Evolutionary conservation across 1,140 invertebrate species (phyloP), one percentile per base, ranked within the genome.

Genomic region (Sarcophaga bullata): DNA sequence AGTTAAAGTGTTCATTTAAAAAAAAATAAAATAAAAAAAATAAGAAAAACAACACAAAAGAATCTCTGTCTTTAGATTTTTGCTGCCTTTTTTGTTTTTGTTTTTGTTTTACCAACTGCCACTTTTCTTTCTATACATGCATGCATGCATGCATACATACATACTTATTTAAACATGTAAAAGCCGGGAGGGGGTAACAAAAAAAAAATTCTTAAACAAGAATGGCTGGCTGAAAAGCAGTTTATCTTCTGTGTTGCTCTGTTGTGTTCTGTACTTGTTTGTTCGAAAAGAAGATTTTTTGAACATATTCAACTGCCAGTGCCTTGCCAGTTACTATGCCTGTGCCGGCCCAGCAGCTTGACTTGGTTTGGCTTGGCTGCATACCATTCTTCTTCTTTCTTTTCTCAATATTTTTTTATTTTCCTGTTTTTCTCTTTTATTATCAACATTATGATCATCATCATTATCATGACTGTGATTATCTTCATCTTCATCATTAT

Each of bases 1-100:
- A 76, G 73, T 76, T 76, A 76, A 37, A 76, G 73, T 76, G 73
- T 76, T 76, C 73, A 76, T n/a, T 37, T 37, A 1, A 37, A 37
- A 37, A 37, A 37, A 37, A 4, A 37, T 2, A 2, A 37, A 37
- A 37, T 2, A 37, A 1, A 37, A 37, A 37, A 37, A 37, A 37
- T 4, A 37, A 37, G 1, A 17, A 17, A 0, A 15, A 15, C 58
- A 62, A 13, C 62, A 72, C 10, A 13, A 78, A 78, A 50, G 25
- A 52, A 49, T 75, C 47, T 75, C 46, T 49, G 25, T 17, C n/a
- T n/a, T 75, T 75, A 17, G 47, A 48, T n/a, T 15, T 49, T 47
- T 13, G 13, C 13, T 17, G 15, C 52, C 52, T 54, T 15, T 9
- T 11, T 13, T 15, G 8, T 11, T 6, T 15, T 6, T 15, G 6